Conservation (phyloP, 2,888 invertebrate species). For the Perizoma affinitatum region DNA sequence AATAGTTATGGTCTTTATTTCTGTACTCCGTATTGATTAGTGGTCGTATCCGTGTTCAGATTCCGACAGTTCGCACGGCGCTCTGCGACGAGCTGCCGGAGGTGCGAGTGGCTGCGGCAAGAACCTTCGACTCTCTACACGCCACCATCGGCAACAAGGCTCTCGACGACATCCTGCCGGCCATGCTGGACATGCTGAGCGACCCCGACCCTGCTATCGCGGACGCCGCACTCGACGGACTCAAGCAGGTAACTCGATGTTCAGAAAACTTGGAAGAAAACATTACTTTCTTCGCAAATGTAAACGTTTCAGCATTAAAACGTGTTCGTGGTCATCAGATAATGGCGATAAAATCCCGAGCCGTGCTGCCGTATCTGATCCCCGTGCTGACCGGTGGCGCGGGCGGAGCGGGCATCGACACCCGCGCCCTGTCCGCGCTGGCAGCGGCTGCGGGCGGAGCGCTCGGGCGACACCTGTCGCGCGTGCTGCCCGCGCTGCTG, state of each 20-base stretch:
- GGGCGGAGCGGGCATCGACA: conserved; percentile 48
- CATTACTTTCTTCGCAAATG: too few species aligned
- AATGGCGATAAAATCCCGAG: conserved; percentile 97
- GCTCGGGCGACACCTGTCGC: conserved; percentile 93
- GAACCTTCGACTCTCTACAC: conserved; percentile 98
- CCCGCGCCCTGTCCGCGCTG: conserved; percentile 89
- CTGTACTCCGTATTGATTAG: too few species aligned
- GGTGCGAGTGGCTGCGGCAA: conserved; percentile 97
- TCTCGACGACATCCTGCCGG: conserved; percentile 97
- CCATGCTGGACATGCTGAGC: conserved; percentile 90
- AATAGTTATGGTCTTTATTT: too few species aligned
- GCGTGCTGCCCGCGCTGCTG: conserved; percentile 96
- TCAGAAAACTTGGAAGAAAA: too few species aligned
- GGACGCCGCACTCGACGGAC: conserved; percentile 96
- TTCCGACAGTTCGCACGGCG: conserved; percentile 96
- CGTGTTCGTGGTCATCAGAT: conserved; percentile 73
- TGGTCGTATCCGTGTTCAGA: conserved; percentile 1
- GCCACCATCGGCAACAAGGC: conserved; percentile 96
- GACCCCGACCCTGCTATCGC: conserved; percentile 91
- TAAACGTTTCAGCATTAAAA: not conserved
- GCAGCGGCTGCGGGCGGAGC: conserved; percentile 98
- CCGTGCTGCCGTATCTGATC: conserved; percentile 97
- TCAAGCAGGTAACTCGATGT: conserved; percentile 86
- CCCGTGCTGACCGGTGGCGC: conserved; percentile 91
- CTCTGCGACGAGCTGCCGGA: conserved; percentile 96